Conservation (phyloP, 2,113 vertebrate genomes). For the Sapajus apella region DNA sequence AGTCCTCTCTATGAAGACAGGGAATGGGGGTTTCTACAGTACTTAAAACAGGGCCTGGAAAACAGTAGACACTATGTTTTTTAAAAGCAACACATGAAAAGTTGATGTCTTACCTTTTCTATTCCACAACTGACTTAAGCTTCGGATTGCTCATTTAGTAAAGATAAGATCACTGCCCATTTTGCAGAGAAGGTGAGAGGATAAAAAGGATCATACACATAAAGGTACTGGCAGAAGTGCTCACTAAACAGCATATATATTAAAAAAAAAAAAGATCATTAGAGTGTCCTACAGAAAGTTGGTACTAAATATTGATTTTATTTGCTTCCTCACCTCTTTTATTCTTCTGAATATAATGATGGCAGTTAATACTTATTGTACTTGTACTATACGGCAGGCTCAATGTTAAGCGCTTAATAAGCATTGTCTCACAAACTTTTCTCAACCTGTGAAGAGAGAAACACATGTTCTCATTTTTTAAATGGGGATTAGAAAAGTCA, state of each 20-base stretch:
- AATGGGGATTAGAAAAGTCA: neutral
- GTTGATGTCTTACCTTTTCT: neutral
- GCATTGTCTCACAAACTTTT: neutral
- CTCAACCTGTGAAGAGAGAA: neutral
- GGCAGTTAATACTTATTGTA: neutral
- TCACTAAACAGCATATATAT: too few species aligned
- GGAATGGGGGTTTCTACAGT: accelerated
- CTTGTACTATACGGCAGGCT: neutral
- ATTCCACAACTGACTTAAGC: neutral
- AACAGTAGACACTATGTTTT: neutral
- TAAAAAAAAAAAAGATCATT: too few species aligned
- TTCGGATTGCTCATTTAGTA: neutral
- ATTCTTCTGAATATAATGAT: neutral
- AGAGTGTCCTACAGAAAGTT: neutral
- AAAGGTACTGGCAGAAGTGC: neutral
- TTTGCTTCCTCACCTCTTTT: neutral
- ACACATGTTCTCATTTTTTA: neutral
- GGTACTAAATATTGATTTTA: neutral
- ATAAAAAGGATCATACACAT: neutral
- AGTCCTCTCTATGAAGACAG: neutral
- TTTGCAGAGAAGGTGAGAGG: neutral
- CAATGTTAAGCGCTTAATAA: neutral
- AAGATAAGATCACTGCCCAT: neutral
- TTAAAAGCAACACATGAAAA: neutral
- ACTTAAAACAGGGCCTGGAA: neutral